Evolutionary conservation across 2,797 vertebrate species (phyloP), one percentile per base, ranked within the genome.

Genomic region (Brachyrhaphis roseni): DNA sequence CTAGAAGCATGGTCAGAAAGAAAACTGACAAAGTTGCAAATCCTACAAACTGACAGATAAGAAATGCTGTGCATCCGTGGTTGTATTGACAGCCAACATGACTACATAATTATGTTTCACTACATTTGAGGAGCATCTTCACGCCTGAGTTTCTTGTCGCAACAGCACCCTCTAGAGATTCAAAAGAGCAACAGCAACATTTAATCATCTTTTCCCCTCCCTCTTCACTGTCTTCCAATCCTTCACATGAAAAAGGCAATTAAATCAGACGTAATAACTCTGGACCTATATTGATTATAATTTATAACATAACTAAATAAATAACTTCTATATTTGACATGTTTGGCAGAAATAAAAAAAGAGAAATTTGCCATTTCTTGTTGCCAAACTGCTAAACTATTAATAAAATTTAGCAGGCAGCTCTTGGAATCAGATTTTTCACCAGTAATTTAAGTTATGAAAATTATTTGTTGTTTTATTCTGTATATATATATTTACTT

Each of bases 121-220:
- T 83, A 20, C 47, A 31, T 73, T 31, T 68, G 15, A 72, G 62
- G 45, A 20, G 49, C 72, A 47, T 70, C 47, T 83, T 34, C 46
- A 66, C 18, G 11, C 39, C 2, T 5, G 3, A 0, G 47, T 64
- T n/a, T 51, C 4, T 18, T 4, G 11, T 55, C 2, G 26, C 79
- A 81, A 53, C 43, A 75, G 79, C 66, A 79, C 82, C 85, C 86
- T 86, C 91, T 90, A 90, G 51, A 80, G 88, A 78, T 77, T 26
- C 1, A 3, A 31, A 72, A 75, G 23, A 1, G 51, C 10, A 77
- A 80, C 26, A 11, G 11, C 78, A 74, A 45, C 43, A 23, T 34
- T 39, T 4, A 11, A 20, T 76, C 10, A 66, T 34, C 26, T 62
- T 3, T 64, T n/a, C 53, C 16, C 34, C 34, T 28, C n/a, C 45